A percentile compares a stretch with the other conserved stretches of the same genome.
phyloP scores from a whole-genome alignment of 2,113 vertebrate genomes.

The Empidonax traillii region DNA sequence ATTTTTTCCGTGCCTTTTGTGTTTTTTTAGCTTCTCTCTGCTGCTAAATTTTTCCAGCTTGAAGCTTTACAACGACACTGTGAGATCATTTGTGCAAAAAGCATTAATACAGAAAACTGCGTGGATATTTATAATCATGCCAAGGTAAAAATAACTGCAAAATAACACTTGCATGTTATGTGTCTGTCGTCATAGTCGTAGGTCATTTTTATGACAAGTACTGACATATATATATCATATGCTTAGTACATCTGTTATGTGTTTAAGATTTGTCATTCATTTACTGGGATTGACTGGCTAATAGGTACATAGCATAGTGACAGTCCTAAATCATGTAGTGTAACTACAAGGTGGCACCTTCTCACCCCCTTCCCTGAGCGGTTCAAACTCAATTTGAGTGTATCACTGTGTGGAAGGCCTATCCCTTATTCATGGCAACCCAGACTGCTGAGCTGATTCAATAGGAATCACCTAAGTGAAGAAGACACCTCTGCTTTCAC shows the following conservation, averaged over 20 bases:
- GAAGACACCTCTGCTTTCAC: background rate
- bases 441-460: background rate
- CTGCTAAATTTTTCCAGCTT: constrained; percentile 97
- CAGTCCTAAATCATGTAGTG: background rate
- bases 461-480: background rate
- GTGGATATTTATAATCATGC: constrained; percentile 98
- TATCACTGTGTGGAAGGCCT: background rate
- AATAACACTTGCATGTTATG: background rate
- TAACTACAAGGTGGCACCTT: background rate
- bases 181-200: background rate
- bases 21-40: constrained; percentile 88
- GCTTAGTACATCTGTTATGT: background rate
- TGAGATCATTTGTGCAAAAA: constrained; percentile 97
- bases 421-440: background rate
- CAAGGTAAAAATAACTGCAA: constrained; percentile 80
- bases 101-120: constrained; percentile 94
- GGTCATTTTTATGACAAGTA: background rate
- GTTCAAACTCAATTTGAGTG: background rate
- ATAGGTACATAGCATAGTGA: background rate
- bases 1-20: background rate
- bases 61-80: constrained; percentile 97
- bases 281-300: background rate
- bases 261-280: background rate
- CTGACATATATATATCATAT: background rate
- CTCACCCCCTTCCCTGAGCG: background rate